These are phyloP conservation scores for Numenius arquata DNA, from an alignment of 2,113 vertebrate genomes.

Conservation along the genomic window DNA sequence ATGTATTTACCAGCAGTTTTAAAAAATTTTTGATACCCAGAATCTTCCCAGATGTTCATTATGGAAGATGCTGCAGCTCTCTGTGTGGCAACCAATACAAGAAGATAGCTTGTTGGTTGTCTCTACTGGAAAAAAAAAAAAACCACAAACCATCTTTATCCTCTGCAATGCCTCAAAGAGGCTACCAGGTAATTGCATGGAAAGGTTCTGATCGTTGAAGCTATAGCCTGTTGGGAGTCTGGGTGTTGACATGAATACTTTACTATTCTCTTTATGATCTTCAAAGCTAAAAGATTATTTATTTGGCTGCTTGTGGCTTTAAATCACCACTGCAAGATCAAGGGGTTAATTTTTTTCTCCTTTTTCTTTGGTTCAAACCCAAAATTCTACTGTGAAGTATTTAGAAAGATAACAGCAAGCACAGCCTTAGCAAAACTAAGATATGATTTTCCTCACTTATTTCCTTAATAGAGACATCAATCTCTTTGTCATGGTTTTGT, in stretches of 20 bases:
- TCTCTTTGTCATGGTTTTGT: slow-evolving; percentile 19
- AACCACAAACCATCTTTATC: background rate
- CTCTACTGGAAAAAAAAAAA: background rate
- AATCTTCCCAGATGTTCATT: background rate
- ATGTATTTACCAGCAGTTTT: background rate
- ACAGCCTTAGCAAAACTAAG: background rate
- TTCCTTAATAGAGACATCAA: slow-evolving; percentile 41
- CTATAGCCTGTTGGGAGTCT: background rate
- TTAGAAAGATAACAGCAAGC: background rate
- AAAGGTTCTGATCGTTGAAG: background rate
- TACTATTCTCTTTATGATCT: background rate
- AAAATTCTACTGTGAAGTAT: background rate
- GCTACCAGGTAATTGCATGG: rapidly evolving
- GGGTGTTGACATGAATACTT: background rate
- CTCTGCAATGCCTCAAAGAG: background rate
- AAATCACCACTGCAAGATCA: background rate
- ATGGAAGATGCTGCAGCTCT: background rate
- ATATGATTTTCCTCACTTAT: slow-evolving; percentile 24
- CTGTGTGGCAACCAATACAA: background rate
- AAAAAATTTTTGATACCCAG: background rate
- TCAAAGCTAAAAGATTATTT: background rate
- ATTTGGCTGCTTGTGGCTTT: background rate
- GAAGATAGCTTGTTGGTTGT: background rate
- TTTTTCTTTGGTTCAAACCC: background rate
- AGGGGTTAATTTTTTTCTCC: background rate